Base-by-base conservation (phyloP, 2,888 invertebrate genomes). In the Ophion slaviceki region DNA sequence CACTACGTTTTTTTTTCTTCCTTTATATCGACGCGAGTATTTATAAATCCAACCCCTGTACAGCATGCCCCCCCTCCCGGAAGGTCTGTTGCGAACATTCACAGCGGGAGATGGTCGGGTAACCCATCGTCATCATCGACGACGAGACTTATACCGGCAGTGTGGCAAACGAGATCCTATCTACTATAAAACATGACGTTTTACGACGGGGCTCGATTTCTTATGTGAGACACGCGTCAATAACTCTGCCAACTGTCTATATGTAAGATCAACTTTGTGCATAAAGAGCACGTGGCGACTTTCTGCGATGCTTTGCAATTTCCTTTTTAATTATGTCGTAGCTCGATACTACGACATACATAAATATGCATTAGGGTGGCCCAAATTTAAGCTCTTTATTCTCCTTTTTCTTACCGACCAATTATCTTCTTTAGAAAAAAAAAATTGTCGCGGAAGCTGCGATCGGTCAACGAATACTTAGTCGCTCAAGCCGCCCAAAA, bases 41-140 rank as follows among this genome's bases (percentile, higher is more conserved):
- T 78, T 81, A 64, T 79, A 57, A 45, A 74, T 66, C 20, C 62
- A 59, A 66, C 76, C 81, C 81, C 70, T 47, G 67, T 36, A 36
- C 20, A n/a, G 59, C 87, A 85, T 3, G 61, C 10, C 20, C 10
- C 84, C 88, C 86, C 88, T 88, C 88, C 87, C 86, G 89, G 90
- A 88, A 90, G 88, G 90, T 92, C 92, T 92, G 92, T 91, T 91
- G 89, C 88, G 89, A 92, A 91, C 92, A 89, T 90, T 88, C 90
- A 88, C 90, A 88, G 88, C 90, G 89, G 81, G 81, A 80, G 81
- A 40, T 53, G 20, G 70, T 36, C n/a, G 47, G 87, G 88, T 88
- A 64, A 87, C 74, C 83, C 71, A 83, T 57, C 87, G 68, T 84
- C 85, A 86, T 88, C 88, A 87, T 76, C 79, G 83, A 86, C 82